Conservation (phyloP, 2,888 invertebrate genomes). For the Oeneis ivallda region DNA sequence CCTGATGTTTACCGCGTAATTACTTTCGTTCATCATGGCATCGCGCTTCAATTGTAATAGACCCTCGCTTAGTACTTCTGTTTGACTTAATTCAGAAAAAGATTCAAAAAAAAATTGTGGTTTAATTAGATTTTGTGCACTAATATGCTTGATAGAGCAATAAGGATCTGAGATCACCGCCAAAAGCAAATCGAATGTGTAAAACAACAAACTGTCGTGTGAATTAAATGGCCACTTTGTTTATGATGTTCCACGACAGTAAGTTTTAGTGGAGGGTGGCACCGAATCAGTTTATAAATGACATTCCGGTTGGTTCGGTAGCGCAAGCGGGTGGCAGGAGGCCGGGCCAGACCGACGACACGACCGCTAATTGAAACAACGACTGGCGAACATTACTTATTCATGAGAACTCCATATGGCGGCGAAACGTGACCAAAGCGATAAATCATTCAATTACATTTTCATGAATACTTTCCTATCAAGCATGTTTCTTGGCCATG, state of each 20-base stretch:
- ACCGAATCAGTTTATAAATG: conserved; percentile 45
- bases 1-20: conserved; percentile 74
- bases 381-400: conserved; percentile 78
- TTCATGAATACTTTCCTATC: conserved; percentile 60
- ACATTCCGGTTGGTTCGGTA: conserved; percentile 43
- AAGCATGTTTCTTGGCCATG: conserved; percentile 9
- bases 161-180: not conserved
- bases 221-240: conserved; percentile 24
- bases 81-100: not conserved
- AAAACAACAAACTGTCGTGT: conserved; percentile 19
- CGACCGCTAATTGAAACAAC: conserved; percentile 81
- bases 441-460: conserved; percentile 79
- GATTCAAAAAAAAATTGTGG: not conserved
- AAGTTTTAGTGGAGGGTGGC: conserved; percentile 36
- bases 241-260: conserved; percentile 25
- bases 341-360: conserved; percentile 69
- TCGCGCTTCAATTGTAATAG: conserved; percentile 37
- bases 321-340: conserved; percentile 49
- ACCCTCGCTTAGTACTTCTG: not conserved
- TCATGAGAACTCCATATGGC: conserved; percentile 80
- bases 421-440: conserved; percentile 75
- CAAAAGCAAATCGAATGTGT: conserved; percentile 12
- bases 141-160: not conserved
- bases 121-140: not conserved
- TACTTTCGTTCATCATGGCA: conserved; percentile 51